Percentiles rank a stretch among this genome's conserved stretches.
Evolutionary conservation across 2,797 vertebrate species (phyloP).

Genomic region (Pampus argenteus): DNA sequence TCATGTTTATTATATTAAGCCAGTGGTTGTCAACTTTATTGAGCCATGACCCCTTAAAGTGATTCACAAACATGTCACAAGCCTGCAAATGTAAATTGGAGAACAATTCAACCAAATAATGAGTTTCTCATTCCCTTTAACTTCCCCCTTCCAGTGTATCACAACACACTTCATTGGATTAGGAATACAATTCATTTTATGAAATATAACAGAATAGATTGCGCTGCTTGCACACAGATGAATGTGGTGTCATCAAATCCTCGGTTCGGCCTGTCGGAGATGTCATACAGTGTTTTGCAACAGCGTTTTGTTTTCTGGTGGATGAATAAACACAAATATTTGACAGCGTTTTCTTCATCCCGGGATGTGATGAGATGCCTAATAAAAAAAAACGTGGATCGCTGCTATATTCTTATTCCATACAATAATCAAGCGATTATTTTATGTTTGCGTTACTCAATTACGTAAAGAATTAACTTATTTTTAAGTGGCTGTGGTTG

Average conservation of each 20-base stretch:
- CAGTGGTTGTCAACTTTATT: background rate
- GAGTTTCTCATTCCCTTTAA: background rate
- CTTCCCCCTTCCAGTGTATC: background rate
- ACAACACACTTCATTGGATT: background rate
- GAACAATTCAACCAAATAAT: background rate
- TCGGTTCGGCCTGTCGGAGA: constrained; percentile 12
- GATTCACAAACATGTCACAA: background rate
- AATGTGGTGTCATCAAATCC: background rate
- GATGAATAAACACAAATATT: constrained; percentile 45
- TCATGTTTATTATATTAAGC: constrained; percentile 1
- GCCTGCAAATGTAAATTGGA: background rate
- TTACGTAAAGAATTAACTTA: no score
- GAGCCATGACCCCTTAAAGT: background rate
- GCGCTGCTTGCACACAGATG: constrained; percentile 12
- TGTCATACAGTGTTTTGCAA: constrained; percentile 12
- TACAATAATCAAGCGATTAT: constrained; percentile 20
- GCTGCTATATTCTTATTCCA: constrained; percentile 21
- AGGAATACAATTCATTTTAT: background rate
- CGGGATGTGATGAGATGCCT: constrained; percentile 10
- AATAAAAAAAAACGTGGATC: constrained; percentile 25
- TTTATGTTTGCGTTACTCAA: no score
- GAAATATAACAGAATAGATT: background rate
- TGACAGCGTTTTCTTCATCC: constrained; percentile 45
- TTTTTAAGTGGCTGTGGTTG: no score
- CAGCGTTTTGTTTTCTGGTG: constrained; percentile 41